Base-by-base conservation (phyloP, 2,888 invertebrate genomes). In the Dynastes hyllus region DNA sequence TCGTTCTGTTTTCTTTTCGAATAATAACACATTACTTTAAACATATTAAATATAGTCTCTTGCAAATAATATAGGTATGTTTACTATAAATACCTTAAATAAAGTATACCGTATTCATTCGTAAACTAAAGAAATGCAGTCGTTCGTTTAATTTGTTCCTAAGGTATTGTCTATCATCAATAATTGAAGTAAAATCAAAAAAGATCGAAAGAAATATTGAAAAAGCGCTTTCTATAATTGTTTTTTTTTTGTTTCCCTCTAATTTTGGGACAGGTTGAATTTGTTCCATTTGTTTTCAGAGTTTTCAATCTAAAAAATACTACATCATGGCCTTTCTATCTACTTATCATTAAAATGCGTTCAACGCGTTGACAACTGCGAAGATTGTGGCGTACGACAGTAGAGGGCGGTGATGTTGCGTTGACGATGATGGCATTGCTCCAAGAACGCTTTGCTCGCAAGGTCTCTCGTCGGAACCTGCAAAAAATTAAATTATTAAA, bases 391-490 rank as follows among this genome's bases (percentile, higher is more conserved):
- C 11, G 69, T 22, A 51, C 22, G 29, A 29, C 51, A 29, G 11
- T n/a, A 40, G 5, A 13, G 27, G 2, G 4, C n/a, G 16, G 6
- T n/a, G 51, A 29, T 69, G 51, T n/a, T 5, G 22, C 2, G 51
- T 51, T 51, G 69, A 27, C 11, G 55, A 63, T 3, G 84, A 83
- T 11, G 84, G 83, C 51, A 85, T 83, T 0, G 85, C 84, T 50
- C 84, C 85, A 5, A 85, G 83, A 32, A 85, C 85, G 79, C 84
- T 84, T 50, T 85, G 85, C 80, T 85, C 86, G 81, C 89, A 89
- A 11, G 89, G 89, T 40, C 87, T 84, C 80, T 88, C 88, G 16
- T 86, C 87, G 66, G 87, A 85, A 84, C 87, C 89, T 89, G 85
- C 27, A 88, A 87, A 45, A 45, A n/a, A 16, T 16, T 16, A 69